phyloP scores from a whole-genome alignment of 2,888 invertebrate genomes.

The Macrosiphum euphorbiae region DNA sequence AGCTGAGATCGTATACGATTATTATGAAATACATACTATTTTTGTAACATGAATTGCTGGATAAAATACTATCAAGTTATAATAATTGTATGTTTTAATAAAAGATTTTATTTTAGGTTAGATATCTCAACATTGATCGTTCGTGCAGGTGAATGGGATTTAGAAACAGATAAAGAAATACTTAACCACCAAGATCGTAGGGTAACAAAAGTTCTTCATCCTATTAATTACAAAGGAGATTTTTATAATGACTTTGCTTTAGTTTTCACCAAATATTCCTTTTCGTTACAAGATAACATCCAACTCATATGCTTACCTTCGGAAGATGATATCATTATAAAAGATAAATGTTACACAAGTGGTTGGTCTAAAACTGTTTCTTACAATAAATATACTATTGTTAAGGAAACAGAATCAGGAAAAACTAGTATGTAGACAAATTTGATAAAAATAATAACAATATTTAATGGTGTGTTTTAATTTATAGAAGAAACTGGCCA shows the following conservation, averaged over 20 bases:
- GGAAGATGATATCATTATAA: slow-evolving; percentile 70
- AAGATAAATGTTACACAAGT: slow-evolving; percentile 78
- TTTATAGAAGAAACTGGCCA: slow-evolving; percentile 74
- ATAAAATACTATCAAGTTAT: neutral
- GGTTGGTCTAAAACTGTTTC: slow-evolving; percentile 86
- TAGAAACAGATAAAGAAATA: slow-evolving; percentile 80
- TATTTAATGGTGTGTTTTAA: neutral
- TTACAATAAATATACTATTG: slow-evolving; percentile 71
- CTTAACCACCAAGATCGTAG: slow-evolving; percentile 77
- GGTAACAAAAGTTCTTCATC: slow-evolving; percentile 73
- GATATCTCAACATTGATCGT: slow-evolving; percentile 70
- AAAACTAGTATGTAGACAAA: neutral
- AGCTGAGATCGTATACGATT: neutral
- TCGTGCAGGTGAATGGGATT: slow-evolving; percentile 88
- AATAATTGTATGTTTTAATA: neutral
- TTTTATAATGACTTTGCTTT: slow-evolving; percentile 80
- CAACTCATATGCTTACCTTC: slow-evolving; percentile 80
- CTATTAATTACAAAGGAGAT: slow-evolving; percentile 75
- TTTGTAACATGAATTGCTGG: neutral
- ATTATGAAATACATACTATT: neutral
- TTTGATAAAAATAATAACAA: neutral
- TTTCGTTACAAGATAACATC: slow-evolving; percentile 77
- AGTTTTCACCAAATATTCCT: too few relatives aligned
- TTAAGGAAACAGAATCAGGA: neutral
- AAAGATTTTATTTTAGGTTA: neutral